phyloP scores from a whole-genome alignment of 2,888 invertebrate genomes.

The Ormia ochracea region DNA sequence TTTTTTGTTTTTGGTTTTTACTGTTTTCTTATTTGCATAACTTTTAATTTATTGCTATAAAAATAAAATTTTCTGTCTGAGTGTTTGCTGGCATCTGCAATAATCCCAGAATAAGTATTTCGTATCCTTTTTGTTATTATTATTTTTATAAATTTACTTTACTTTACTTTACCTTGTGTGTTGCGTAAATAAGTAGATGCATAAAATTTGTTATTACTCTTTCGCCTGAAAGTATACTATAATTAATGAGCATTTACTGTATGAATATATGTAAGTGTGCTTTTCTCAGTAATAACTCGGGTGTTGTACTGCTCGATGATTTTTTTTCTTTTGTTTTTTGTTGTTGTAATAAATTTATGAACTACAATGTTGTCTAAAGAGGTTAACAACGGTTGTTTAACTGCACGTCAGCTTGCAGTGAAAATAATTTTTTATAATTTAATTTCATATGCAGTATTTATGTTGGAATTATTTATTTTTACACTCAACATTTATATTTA shows the following conservation, averaged over 20 bases:
- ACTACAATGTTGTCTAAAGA: conserved; percentile 11
- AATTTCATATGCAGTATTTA: neutral
- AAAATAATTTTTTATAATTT: neutral
- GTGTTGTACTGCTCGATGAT: neutral
- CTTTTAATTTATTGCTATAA: neutral
- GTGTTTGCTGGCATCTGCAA: conserved; percentile 3
- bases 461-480: neutral
- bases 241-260: conserved; percentile 48
- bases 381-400: neutral
- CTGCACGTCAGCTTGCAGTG: neutral
- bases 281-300: neutral
- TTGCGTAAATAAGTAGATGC: conserved; percentile 37
- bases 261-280: too few relatives aligned
- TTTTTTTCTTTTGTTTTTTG: too few relatives aligned
- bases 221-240: conserved; percentile 49
- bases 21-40: neutral
- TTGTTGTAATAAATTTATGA: conserved; percentile 17
- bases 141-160: neutral
- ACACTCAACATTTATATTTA: neutral
- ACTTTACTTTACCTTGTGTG: conserved; percentile 22
- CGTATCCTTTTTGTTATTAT: neutral
- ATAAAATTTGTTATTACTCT: conserved; percentile 32
- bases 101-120: conserved; percentile 14
- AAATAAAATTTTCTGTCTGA: neutral
- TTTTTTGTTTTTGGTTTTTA: too few relatives aligned